phyloP scores from a whole-genome alignment of 2,797 vertebrate genomes.

The Peromyscus eremicus region DNA sequence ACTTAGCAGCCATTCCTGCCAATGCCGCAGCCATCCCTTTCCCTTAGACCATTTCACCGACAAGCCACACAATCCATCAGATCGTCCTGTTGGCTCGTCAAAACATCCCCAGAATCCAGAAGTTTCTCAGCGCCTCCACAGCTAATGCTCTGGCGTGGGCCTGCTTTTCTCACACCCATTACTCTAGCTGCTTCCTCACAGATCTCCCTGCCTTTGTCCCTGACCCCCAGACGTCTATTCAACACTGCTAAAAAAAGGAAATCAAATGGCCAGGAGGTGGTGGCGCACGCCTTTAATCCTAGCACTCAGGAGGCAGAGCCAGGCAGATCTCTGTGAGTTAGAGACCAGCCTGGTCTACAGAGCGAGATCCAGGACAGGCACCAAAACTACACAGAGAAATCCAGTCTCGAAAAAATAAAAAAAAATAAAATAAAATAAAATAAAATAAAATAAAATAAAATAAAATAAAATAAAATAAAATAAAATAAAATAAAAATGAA shows the following conservation, averaged over 20 bases:
- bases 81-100: neutral
- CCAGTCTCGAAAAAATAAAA: no score
- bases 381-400: no score
- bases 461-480: no score
- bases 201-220: neutral
- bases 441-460: no score
- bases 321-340: no score
- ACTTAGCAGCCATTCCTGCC: conserved; percentile 8
- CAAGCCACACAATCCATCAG: neutral
- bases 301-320: no score
- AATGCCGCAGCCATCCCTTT: conserved; percentile 4
- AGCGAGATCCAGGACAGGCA: no score
- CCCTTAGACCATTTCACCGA: neutral
- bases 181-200: neutral
- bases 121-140: rapidly evolving
- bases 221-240: neutral
- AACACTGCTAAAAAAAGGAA: conserved; percentile 7
- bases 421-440: no score
- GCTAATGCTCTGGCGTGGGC: neutral
- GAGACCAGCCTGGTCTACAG: no score
- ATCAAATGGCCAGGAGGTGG: neutral
- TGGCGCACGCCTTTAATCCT: no score
- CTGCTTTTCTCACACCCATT: neutral
- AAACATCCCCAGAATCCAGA: neutral
- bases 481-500: neutral